phyloP scores from a whole-genome alignment of 2,888 invertebrate species.

The Portevinia maculata region DNA sequence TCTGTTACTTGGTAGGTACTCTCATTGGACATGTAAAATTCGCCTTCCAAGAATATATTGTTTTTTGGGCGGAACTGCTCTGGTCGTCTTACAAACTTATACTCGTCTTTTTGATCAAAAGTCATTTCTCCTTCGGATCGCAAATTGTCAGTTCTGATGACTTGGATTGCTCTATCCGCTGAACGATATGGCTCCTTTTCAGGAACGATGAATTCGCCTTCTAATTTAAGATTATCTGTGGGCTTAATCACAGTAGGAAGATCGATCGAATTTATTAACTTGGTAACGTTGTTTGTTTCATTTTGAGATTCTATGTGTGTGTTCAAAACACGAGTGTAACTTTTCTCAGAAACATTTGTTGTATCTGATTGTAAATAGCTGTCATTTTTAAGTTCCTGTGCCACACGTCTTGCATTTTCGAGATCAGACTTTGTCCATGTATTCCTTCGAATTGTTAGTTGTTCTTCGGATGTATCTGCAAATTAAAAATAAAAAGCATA shows the following conservation, averaged over 20 bases:
- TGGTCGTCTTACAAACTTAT: slow-evolving; percentile 83
- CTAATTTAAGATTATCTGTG: slow-evolving; percentile 85
- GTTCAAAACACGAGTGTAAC: slow-evolving; percentile 6
- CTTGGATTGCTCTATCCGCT: slow-evolving; percentile 83
- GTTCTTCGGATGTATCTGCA: slow-evolving; percentile 46
- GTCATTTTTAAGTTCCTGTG: slow-evolving; percentile 78
- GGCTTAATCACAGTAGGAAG: slow-evolving; percentile 82
- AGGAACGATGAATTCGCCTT: slow-evolving; percentile 84
- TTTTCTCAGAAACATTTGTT: slow-evolving; percentile 17
- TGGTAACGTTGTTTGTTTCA: slow-evolving; percentile 83
- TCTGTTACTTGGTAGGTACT: slow-evolving; percentile 79
- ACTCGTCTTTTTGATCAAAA: slow-evolving; percentile 81
- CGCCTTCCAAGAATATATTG: slow-evolving; percentile 83
- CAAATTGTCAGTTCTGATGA: slow-evolving; percentile 84
- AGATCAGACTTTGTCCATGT: slow-evolving; percentile 80
- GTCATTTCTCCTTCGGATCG: slow-evolving; percentile 85
- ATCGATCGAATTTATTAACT: slow-evolving; percentile 79
- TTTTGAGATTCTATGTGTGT: slow-evolving; percentile 57
- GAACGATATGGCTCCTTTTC: slow-evolving; percentile 83
- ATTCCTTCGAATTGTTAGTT: slow-evolving; percentile 77
- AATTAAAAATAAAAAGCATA: neutral
- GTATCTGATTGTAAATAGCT: slow-evolving; percentile 75
- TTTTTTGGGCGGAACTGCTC: slow-evolving; percentile 82
- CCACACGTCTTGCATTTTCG: slow-evolving; percentile 66
- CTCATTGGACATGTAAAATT: slow-evolving; percentile 83